Conservation (phyloP, 1,140 invertebrate species). For the Chionoecetes opilio region DNA sequence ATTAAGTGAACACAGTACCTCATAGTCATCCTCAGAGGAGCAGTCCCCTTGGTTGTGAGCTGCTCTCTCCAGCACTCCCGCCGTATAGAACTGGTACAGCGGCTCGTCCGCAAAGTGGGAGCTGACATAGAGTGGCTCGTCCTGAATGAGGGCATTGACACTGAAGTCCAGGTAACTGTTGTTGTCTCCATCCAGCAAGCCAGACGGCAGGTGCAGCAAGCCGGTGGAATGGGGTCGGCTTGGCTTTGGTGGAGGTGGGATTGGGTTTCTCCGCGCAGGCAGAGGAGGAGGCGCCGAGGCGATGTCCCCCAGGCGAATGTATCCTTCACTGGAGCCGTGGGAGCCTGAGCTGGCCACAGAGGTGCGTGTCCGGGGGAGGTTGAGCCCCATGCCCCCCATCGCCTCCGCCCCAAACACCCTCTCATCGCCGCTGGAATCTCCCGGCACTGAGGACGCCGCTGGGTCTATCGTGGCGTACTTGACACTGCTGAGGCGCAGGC, state of each 20-base stretch:
- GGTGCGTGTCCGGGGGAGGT: constrained; percentile 73
- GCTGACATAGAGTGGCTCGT: constrained; percentile 80
- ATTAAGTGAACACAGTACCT: constrained; percentile 82
- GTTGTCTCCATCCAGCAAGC: constrained; percentile 73
- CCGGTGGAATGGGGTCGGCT: constrained; percentile 32
- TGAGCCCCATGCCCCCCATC: constrained; percentile 37
- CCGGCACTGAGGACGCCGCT: not conserved
- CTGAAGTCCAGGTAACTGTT: constrained; percentile 78
- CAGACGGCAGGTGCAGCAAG: constrained; percentile 68
- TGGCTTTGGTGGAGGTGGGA: not conserved
- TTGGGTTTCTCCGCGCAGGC: constrained; percentile 74
- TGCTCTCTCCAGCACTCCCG: constrained; percentile 87
- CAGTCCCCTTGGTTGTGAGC: constrained; percentile 82
- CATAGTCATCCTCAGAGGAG: constrained; percentile 91
- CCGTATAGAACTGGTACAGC: constrained; percentile 95
- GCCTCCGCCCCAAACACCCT: constrained; percentile 57
- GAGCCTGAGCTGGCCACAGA: constrained; percentile 79
- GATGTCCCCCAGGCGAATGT: constrained; percentile 77
- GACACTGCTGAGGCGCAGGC: constrained; percentile 51
- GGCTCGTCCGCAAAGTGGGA: constrained; percentile 89
- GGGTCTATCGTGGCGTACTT: constrained; percentile 72
- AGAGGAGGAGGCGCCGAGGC: constrained; percentile 81
- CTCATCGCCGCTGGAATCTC: constrained; percentile 72
- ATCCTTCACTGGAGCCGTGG: constrained; percentile 79
- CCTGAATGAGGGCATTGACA: constrained; percentile 68